phyloP scores from a whole-genome alignment of 2,797 vertebrate species.

The Lepilemur ruficaudatus region DNA sequence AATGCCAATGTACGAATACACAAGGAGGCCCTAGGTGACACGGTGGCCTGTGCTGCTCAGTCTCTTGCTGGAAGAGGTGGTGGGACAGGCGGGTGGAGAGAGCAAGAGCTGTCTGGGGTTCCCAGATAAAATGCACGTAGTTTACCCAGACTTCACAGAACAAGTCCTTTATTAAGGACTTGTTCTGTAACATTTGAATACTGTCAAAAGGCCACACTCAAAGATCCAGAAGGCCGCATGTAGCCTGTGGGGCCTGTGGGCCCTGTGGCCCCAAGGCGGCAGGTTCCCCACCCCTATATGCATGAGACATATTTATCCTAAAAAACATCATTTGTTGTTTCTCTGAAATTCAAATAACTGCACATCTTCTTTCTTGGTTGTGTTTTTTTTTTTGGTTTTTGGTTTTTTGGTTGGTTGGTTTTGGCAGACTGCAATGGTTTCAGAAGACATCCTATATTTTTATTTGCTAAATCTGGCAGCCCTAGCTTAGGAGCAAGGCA shows the following conservation, averaged over 20 bases:
- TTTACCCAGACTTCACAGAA: background rate
- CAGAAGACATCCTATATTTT: background rate
- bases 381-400: too few relatives aligned
- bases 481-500: background rate
- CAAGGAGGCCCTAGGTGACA: rapidly evolving
- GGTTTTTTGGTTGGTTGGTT: too few relatives aligned
- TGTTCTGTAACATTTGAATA: background rate
- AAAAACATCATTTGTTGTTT: background rate
- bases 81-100: background rate
- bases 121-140: background rate
- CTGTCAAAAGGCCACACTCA: background rate
- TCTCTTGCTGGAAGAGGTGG: background rate
- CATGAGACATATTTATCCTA: background rate
- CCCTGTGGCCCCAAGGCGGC: background rate
- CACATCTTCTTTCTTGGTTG: background rate
- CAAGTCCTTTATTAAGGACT: background rate
- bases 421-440: background rate
- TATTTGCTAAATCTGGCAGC: background rate
- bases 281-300: background rate
- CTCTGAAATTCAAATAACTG: background rate
- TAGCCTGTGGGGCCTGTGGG: too few relatives aligned
- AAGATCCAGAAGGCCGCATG: background rate
- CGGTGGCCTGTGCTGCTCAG: rapidly evolving
- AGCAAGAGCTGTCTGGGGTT: too few relatives aligned
- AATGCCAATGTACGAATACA: background rate